phyloP scores from a whole-genome alignment of 2,888 invertebrate genomes.

The Cynaeus angustus region DNA sequence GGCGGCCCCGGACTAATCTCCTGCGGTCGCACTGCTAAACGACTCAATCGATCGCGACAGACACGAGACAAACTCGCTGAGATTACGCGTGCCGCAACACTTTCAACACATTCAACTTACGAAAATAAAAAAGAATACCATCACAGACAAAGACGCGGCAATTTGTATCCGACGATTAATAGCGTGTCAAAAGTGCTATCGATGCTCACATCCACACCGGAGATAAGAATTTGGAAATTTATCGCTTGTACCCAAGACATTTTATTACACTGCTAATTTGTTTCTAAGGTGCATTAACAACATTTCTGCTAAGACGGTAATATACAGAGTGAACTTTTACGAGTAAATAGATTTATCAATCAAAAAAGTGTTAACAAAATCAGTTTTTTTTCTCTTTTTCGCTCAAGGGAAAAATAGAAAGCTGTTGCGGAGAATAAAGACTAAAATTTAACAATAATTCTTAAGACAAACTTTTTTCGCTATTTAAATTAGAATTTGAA shows the following conservation, averaged over 20 bases:
- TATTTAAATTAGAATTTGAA: no score
- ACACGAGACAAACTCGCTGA: conserved; percentile 48
- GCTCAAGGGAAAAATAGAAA: no score
- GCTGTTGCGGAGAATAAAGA: no score
- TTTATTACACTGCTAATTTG: not conserved
- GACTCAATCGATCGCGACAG: conserved; percentile 58
- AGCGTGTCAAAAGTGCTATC: conserved; percentile 6
- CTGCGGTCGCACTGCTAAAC: conserved; percentile 53
- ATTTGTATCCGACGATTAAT: not conserved
- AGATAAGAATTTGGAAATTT: conserved; percentile 8
- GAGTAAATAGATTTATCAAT: no score
- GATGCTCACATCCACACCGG: not conserved
- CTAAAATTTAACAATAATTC: no score
- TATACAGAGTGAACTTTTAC: no score
- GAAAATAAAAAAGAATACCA: conserved; percentile 3
- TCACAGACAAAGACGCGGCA: not conserved
- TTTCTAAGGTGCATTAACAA: conserved; percentile 2
- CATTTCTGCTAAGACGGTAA: no score
- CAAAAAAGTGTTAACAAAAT: no score
- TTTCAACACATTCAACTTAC: not conserved
- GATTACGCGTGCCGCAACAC: conserved; percentile 50
- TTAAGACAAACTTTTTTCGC: no score
- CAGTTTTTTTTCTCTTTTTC: no score
- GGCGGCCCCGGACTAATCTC: conserved; percentile 55
- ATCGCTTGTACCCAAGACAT: not conserved